These are phyloP conservation scores for Monodelphis domestica DNA, from an alignment of 2,797 vertebrate genomes.

Conservation along the genomic window DNA sequence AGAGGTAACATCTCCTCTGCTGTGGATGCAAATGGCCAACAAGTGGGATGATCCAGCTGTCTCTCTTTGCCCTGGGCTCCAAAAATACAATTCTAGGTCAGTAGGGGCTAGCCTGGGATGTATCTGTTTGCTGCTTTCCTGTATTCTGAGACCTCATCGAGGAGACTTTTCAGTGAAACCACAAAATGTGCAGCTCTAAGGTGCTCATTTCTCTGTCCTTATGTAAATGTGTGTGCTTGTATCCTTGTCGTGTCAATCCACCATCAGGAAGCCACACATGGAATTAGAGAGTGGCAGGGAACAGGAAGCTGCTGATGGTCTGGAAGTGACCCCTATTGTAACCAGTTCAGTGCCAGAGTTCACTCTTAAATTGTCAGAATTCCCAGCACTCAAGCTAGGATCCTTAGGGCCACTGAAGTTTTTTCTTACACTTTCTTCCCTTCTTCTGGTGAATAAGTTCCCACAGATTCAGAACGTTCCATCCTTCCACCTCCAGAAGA, in stretches of 20 bases:
- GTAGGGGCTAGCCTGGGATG: conserved; percentile 50
- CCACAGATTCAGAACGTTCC: background rate
- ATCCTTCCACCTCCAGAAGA: background rate
- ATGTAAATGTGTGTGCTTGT: conserved; percentile 37
- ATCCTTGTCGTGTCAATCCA: conserved; percentile 42
- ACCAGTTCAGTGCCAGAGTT: conserved; percentile 48
- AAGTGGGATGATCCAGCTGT: conserved; percentile 54
- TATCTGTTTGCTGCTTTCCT: conserved; percentile 17
- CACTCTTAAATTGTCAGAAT: conserved; percentile 16
- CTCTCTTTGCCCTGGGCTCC: conserved; percentile 59
- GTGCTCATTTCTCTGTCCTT: conserved; percentile 73
- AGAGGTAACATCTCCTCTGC: background rate
- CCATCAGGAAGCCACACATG: conserved; percentile 26
- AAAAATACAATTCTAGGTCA: conserved; percentile 71
- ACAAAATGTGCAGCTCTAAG: conserved; percentile 44
- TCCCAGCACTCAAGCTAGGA: background rate
- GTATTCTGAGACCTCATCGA: conserved; percentile 39
- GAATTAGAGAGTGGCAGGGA: conserved; percentile 36
- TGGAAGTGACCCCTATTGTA: background rate
- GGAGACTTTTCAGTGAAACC: conserved; percentile 17
- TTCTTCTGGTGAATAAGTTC: conserved; percentile 38
- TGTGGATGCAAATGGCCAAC: conserved; percentile 36
- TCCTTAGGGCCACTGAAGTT: background rate
- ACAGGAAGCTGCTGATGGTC: conserved; percentile 3
- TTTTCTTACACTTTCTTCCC: conserved; percentile 6